Percentiles rank a stretch among this genome's conserved stretches.
Evolutionary conservation across 2,113 vertebrate species (phyloP).

Genomic region (Bambusicola thoracicus): DNA sequence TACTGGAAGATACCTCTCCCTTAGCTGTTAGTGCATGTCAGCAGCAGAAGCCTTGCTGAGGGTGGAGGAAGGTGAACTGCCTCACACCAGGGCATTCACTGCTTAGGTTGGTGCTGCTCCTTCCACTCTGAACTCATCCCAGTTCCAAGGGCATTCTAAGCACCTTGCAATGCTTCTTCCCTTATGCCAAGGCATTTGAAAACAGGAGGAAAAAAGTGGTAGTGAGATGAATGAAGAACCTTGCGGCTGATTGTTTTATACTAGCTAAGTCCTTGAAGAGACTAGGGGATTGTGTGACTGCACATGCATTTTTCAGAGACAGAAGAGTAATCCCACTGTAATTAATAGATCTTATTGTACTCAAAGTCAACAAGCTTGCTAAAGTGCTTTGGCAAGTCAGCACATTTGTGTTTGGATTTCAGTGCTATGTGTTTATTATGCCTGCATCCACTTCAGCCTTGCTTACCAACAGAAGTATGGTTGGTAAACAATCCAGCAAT

Average conservation of each 20-base stretch:
- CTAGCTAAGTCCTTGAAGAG: not conserved
- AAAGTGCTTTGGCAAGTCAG: not conserved
- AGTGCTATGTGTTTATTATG: not conserved
- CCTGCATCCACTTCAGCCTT: not conserved
- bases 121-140: not conserved
- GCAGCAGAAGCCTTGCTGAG: not conserved
- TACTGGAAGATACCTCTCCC: not conserved
- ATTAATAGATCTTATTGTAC: not conserved
- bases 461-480: not conserved
- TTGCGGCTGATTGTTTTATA: not conserved
- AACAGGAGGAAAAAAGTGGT: not conserved
- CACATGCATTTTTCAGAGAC: not conserved
- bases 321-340: not conserved
- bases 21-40: fast-evolving
- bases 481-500: too few species aligned
- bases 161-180: not conserved
- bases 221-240: not conserved
- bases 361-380: not conserved
- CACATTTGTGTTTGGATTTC: not conserved
- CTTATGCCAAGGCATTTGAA: not conserved
- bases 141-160: not conserved
- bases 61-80: not conserved
- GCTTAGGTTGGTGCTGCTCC: not conserved
- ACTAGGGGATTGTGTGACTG: not conserved
- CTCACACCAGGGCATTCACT: not conserved